phyloP scores from a whole-genome alignment of 2,797 vertebrate genomes.

The Neosilurus mollespiculum region DNA sequence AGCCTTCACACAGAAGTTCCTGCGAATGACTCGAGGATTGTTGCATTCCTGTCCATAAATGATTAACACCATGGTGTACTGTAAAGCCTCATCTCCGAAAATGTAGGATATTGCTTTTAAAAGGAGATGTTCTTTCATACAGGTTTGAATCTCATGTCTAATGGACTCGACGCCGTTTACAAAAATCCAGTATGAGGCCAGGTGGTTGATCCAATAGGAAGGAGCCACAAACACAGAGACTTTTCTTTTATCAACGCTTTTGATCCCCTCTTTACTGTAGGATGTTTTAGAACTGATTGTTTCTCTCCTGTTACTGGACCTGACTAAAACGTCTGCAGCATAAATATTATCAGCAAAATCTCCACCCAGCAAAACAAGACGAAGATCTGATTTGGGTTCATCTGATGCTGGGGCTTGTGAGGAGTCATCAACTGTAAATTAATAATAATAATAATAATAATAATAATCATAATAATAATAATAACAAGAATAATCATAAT shows the following conservation, averaged over 20 bases:
- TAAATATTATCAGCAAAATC: background rate
- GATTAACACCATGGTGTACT: background rate
- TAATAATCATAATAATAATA: too few relatives aligned
- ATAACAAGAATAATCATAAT: too few relatives aligned
- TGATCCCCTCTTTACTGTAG: background rate
- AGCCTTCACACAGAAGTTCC: background rate
- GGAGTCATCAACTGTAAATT: background rate
- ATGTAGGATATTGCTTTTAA: background rate
- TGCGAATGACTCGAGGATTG: background rate
- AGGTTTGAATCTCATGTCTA: background rate
- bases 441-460: too few relatives aligned
- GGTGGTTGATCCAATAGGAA: background rate
- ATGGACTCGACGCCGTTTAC: background rate
- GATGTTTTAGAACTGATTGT: background rate
- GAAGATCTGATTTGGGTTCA: background rate
- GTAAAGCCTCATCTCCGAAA: constrained; percentile 4
- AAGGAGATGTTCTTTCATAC: constrained; percentile 4
- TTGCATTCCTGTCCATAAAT: background rate
- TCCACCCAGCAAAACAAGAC: constrained; percentile 1
- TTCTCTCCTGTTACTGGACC: background rate
- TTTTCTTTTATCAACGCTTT: background rate
- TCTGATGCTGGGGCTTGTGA: background rate
- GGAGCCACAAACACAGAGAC: background rate
- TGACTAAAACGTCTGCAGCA: background rate
- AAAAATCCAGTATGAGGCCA: background rate